Percentiles rank a stretch among this genome's conserved stretches.
phyloP scores from a whole-genome alignment of 2,113 vertebrate genomes.

The Menura novaehollandiae region DNA sequence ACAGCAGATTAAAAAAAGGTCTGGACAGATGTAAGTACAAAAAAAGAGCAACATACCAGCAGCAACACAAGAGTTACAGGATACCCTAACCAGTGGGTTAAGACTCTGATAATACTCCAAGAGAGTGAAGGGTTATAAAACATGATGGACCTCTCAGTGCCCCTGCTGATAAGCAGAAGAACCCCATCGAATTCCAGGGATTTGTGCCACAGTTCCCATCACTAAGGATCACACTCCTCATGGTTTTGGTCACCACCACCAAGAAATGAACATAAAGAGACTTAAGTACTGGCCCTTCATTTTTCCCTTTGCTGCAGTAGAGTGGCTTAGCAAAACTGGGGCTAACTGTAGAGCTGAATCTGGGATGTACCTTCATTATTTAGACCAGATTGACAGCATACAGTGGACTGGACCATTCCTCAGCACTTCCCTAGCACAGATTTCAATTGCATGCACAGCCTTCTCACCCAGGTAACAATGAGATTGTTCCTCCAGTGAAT shows the following conservation, averaged over 20 bases:
- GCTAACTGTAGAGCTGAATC: neutral
- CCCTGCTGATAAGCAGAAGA: neutral
- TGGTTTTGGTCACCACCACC: neutral
- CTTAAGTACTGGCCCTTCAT: neutral
- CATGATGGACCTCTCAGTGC: neutral
- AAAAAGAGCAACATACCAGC: neutral
- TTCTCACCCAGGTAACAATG: neutral
- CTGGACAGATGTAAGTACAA: neutral
- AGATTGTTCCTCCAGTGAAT: neutral
- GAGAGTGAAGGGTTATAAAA: neutral
- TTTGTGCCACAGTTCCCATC: neutral
- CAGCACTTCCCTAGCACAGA: neutral
- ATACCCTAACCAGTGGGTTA: neutral
- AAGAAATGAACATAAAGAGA: neutral
- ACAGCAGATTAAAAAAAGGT: rapidly evolving
- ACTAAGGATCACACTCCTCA: neutral
- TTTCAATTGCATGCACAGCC: neutral
- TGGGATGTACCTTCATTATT: neutral
- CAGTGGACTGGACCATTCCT: neutral
- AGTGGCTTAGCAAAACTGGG: neutral
- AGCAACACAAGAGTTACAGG: neutral
- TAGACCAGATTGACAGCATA: neutral
- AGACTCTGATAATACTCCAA: neutral
- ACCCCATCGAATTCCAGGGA: neutral
- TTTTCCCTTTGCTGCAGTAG: neutral